These are phyloP conservation scores for Onychomys torridus DNA, from an alignment of 2,797 vertebrate genomes.

Conservation along the genomic window DNA sequence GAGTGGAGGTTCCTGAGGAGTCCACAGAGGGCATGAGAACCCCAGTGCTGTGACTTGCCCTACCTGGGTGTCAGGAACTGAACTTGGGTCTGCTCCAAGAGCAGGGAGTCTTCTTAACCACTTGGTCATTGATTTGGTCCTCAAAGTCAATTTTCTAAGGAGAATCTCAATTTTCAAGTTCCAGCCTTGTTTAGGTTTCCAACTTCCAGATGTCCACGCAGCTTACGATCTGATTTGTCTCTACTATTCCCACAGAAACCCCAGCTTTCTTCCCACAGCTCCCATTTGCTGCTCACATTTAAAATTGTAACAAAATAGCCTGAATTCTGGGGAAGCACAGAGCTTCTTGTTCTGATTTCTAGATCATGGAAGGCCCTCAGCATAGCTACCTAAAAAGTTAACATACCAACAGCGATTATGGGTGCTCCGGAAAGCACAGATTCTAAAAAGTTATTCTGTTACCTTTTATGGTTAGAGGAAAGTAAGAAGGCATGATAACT, in stretches of 20 bases:
- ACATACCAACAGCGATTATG: background rate
- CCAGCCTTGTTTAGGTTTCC: background rate
- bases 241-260: background rate
- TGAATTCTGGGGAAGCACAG: background rate
- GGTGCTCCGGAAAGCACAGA: background rate
- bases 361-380: background rate
- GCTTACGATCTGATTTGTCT: background rate
- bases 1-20: background rate
- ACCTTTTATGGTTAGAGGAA: background rate
- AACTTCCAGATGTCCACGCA: background rate
- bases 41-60: too few species aligned
- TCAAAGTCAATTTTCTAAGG: background rate
- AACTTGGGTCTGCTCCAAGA: background rate
- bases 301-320: background rate
- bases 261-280: background rate
- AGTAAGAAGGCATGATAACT: background rate
- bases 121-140: too few species aligned
- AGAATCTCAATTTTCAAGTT: background rate
- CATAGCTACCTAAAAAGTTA: background rate
- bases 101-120: background rate
- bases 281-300: background rate
- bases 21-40: background rate
- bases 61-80: background rate
- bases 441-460: background rate
- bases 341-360: background rate